phyloP scores from a whole-genome alignment of 2,888 invertebrate species.

The Odontomyia ornata region DNA sequence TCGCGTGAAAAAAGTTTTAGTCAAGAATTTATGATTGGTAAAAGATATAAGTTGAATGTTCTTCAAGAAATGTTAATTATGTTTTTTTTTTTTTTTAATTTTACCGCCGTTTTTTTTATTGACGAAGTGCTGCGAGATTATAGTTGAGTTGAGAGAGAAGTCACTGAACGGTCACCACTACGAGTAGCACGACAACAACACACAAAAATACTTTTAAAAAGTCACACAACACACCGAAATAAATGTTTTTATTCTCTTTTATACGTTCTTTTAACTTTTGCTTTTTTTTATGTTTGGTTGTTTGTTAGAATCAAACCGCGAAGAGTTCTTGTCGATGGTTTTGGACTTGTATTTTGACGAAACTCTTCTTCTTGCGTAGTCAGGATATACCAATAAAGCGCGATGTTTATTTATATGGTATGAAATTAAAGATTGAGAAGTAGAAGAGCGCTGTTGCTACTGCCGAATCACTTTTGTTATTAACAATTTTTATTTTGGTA shows the following conservation, averaged over 20 bases:
- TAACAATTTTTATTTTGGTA: not conserved
- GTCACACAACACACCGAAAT: constrained; percentile 28
- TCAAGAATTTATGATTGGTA: too few relatives aligned
- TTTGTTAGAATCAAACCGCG: too few relatives aligned
- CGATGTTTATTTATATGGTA: constrained; percentile 2
- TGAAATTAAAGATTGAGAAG: not conserved
- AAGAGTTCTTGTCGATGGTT: constrained; percentile 3
- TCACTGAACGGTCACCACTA: constrained; percentile 35
- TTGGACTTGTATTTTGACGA: not conserved
- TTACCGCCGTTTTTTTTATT: too few relatives aligned
- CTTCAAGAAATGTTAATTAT: too few relatives aligned
- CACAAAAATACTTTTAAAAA: constrained; percentile 5
- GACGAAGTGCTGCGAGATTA: not conserved
- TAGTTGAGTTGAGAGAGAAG: constrained; percentile 24
- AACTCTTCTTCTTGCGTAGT: too few relatives aligned
- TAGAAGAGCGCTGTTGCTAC: not conserved
- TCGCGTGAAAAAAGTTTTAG: too few relatives aligned
- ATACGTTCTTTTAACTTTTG: too few relatives aligned
- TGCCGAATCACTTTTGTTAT: not conserved
- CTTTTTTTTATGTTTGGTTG: too few relatives aligned
- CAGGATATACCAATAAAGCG: not conserved
- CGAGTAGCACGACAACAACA: constrained; percentile 32
- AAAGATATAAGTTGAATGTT: too few relatives aligned
- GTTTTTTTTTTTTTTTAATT: too few relatives aligned
- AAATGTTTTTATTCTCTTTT: not conserved